phyloP scores from a whole-genome alignment of 1,140 invertebrate genomes.

The Parapsyche elsis region DNA sequence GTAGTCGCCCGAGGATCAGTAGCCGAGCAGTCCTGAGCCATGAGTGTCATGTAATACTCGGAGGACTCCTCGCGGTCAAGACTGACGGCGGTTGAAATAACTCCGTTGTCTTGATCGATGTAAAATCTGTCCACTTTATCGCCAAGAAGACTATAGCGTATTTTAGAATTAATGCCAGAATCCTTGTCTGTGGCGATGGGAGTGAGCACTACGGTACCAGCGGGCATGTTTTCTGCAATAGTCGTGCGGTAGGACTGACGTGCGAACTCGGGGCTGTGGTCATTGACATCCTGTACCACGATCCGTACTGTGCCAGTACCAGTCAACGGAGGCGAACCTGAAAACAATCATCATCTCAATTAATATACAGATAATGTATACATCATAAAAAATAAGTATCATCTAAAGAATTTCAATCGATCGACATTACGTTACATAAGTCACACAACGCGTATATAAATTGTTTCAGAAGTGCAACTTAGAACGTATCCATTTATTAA shows the following conservation, averaged over 20 bases:
- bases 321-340: conserved; percentile 88
- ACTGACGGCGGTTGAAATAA: conserved; percentile 76
- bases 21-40: conserved; percentile 87
- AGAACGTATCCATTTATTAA: no score
- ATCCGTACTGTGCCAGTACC: conserved; percentile 89
- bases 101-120: conserved; percentile 79
- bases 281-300: conserved; percentile 92
- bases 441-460: not conserved
- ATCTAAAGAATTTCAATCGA: no score
- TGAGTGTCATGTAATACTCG: conserved; percentile 82
- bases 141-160: conserved; percentile 84
- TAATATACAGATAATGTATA: not conserved
- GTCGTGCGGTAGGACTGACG: conserved; percentile 80
- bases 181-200: conserved; percentile 84
- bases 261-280: conserved; percentile 88
- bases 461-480: no score
- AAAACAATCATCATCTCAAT: conserved; percentile 57
- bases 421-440: not conserved
- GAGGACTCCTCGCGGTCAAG: conserved; percentile 84
- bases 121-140: conserved; percentile 81
- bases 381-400: no score
- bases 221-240: conserved; percentile 81
- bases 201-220: conserved; percentile 77
- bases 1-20: conserved; percentile 82
- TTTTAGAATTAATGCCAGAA: conserved; percentile 84